A percentile compares a stretch with the other conserved stretches of the same genome.
Conservation (phyloP, 2,888 invertebrate genomes). For the Idaea aversata region DNA sequence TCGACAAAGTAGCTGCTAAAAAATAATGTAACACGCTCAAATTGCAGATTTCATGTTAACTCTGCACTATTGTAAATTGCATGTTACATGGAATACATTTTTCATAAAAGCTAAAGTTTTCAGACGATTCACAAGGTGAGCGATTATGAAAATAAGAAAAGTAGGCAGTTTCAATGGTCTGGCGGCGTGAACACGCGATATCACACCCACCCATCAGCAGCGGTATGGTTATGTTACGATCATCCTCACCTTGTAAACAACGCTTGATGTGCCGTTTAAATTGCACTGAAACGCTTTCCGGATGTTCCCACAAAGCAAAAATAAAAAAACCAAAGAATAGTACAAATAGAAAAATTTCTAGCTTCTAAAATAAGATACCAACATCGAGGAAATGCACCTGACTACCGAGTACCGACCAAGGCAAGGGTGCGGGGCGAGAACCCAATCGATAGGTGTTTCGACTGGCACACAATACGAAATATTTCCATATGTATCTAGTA, state of each 20-base stretch:
- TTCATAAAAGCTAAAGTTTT: conserved; percentile 9
- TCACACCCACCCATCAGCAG: conserved; percentile 32
- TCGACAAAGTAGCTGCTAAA: neutral
- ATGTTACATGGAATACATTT: neutral
- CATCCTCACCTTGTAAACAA: conserved; percentile 55
- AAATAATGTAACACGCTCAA: neutral
- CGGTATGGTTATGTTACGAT: conserved; percentile 31
- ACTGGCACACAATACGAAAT: conserved; percentile 42
- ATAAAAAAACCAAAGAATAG: neutral
- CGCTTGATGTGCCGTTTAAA: conserved; percentile 17
- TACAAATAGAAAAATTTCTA: neutral
- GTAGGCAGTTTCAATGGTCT: conserved; percentile 38
- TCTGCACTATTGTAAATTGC: neutral
- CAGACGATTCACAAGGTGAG: conserved; percentile 30
- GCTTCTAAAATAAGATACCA: neutral
- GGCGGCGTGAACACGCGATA: conserved; percentile 58
- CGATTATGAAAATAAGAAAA: conserved; percentile 53
- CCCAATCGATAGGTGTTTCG: conserved; percentile 65
- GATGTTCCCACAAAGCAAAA: neutral
- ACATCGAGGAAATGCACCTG: conserved; percentile 52
- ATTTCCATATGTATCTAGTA: conserved; percentile 27
- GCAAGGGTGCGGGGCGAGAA: conserved; percentile 33
- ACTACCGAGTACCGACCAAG: conserved; percentile 15
- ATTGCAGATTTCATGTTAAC: neutral
- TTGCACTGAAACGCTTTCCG: neutral